These are phyloP conservation scores for Pectinophora gossypiella DNA, from an alignment of 1,140 invertebrate species.

Conservation along the genomic window DNA sequence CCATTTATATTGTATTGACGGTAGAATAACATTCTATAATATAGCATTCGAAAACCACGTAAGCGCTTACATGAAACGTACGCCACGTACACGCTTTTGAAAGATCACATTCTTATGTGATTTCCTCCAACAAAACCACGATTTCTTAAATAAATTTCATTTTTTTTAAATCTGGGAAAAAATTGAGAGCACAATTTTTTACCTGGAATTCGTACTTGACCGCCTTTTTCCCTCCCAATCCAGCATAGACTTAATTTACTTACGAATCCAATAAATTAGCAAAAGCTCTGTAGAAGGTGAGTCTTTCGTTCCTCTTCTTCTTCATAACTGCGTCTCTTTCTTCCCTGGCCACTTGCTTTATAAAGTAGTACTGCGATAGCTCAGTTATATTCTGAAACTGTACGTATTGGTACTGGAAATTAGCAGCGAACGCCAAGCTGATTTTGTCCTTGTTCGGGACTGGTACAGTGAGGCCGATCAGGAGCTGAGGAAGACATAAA, in stretches of 20 bases:
- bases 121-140: no score
- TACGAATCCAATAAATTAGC: conserved; percentile 53
- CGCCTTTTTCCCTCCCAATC: neutral
- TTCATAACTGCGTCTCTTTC: conserved; percentile 36
- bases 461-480: conserved; percentile 53
- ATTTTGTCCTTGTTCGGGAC: conserved; percentile 48
- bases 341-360: conserved; percentile 52
- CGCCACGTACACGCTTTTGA: no score
- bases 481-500: conserved; percentile 37
- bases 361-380: conserved; percentile 60
- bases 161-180: no score
- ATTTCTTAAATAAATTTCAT: no score
- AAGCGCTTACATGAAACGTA: no score
- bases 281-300: conserved; percentile 52
- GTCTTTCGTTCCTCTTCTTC: conserved; percentile 46
- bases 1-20: no score
- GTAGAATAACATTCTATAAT: no score
- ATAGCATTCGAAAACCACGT: no score
- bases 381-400: conserved; percentile 50
- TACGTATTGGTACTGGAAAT: conserved; percentile 67
- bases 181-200: no score
- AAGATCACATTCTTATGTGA: no score
- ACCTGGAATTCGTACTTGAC: no score
- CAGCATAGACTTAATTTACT: conserved; percentile 15
- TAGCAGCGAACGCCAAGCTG: conserved; percentile 45